Evolutionary conservation across 2,888 invertebrate genomes (phyloP).

Genomic region (Autographa pulchrina): DNA sequence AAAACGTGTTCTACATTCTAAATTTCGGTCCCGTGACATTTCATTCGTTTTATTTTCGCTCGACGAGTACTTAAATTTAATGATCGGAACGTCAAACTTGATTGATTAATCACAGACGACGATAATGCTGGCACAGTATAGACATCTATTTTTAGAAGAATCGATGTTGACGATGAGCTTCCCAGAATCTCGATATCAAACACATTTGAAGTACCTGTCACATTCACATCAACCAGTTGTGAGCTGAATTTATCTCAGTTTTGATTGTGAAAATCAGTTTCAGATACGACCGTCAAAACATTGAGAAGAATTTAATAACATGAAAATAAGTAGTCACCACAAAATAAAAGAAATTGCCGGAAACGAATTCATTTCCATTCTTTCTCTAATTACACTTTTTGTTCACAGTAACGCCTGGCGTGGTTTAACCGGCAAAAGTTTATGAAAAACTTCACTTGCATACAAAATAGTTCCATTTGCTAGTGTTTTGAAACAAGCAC

Average conservation of each 20-base stretch:
- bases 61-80: slow-evolving; percentile 31
- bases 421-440: slow-evolving; percentile 73
- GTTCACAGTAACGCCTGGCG: slow-evolving; percentile 68
- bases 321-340: slow-evolving; percentile 66
- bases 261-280: slow-evolving; percentile 22
- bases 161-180: slow-evolving; percentile 28
- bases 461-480: slow-evolving; percentile 80
- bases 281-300: slow-evolving; percentile 36
- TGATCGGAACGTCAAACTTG: slow-evolving; percentile 36
- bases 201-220: slow-evolving; percentile 4
- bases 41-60: slow-evolving; percentile 29
- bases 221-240: slow-evolving; percentile 28
- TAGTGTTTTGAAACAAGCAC: slow-evolving; percentile 70
- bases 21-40: slow-evolving; percentile 24
- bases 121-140: slow-evolving; percentile 16
- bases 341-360: slow-evolving; percentile 69
- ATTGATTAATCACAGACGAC: slow-evolving; percentile 40
- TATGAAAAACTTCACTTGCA: slow-evolving; percentile 81
- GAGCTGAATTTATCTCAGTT: neutral
- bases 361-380: slow-evolving; percentile 77
- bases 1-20: slow-evolving; percentile 29
- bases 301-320: slow-evolving; percentile 75
- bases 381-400: slow-evolving; percentile 82
- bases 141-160: slow-evolving; percentile 34
- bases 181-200: slow-evolving; percentile 14